Conservation (phyloP, 2,113 vertebrate genomes). For the Ictalurus furcatus region DNA sequence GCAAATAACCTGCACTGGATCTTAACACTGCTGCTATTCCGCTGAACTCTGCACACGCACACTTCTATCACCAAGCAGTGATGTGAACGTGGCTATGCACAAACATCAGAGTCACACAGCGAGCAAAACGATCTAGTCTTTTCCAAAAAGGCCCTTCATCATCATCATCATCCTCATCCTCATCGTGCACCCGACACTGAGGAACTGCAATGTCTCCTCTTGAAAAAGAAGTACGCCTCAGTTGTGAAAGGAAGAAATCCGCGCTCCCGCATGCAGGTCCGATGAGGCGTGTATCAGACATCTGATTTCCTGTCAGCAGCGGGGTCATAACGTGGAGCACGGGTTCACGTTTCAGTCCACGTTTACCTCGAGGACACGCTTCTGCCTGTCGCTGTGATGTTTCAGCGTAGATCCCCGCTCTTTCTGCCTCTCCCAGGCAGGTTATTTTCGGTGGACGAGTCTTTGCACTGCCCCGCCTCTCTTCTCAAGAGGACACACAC, state of each 20-base stretch:
- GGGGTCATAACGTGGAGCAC: slow-evolving; percentile 44
- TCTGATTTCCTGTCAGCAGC: slow-evolving; percentile 25
- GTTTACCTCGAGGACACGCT: slow-evolving; percentile 61
- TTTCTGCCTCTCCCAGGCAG: slow-evolving; percentile 62
- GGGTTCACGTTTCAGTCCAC: slow-evolving; percentile 39
- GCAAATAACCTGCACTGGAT: slow-evolving; percentile 6
- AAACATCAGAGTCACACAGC: slow-evolving; percentile 10
- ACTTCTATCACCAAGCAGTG: slow-evolving; percentile 51
- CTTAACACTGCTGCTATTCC: not conserved
- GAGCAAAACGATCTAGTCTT: slow-evolving; percentile 12
- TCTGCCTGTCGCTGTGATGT: slow-evolving; percentile 58
- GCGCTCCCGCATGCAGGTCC: slow-evolving; percentile 37
- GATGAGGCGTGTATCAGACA: slow-evolving; percentile 15
- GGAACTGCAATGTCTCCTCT: slow-evolving; percentile 43
- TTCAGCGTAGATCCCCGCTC: slow-evolving; percentile 33
- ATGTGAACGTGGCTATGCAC: slow-evolving; percentile 45
- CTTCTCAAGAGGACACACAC: slow-evolving; percentile 39
- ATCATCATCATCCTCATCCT: not conserved
- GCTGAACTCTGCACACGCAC: slow-evolving; percentile 13
- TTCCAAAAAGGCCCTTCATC: slow-evolving; percentile 29
- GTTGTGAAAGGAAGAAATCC: slow-evolving; percentile 45
- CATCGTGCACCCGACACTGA: not conserved
- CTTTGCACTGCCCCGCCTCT: slow-evolving; percentile 73
- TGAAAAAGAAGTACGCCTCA: slow-evolving; percentile 39
- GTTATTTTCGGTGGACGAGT: slow-evolving; percentile 75